These are phyloP conservation scores for Lepeophtheirus salmonis DNA, from an alignment of 1,140 invertebrate species.

Conservation along the genomic window DNA sequence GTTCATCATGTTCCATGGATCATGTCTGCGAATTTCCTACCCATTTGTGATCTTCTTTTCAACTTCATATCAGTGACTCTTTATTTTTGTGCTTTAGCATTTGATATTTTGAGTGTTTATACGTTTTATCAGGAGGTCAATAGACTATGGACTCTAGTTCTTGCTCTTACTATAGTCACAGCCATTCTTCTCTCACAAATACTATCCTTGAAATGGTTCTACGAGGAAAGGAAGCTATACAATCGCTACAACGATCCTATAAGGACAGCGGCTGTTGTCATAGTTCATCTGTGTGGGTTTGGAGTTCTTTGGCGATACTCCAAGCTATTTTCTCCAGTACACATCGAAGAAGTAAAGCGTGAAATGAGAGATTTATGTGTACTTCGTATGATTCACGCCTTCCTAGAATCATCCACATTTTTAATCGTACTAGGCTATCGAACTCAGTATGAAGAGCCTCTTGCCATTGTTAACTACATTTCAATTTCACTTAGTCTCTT, in stretches of 20 bases:
- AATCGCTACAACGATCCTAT: constrained; percentile 11
- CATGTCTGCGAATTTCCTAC: constrained; percentile 22
- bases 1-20: neutral
- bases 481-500: constrained; percentile 58
- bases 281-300: constrained; percentile 52
- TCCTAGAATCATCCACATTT: constrained; percentile 68
- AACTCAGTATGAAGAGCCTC: constrained; percentile 20
- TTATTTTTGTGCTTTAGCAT: constrained; percentile 76
- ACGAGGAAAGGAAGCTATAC: neutral
- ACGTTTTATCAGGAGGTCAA: constrained; percentile 38
- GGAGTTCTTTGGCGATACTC: constrained; percentile 77
- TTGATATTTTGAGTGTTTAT: constrained; percentile 59
- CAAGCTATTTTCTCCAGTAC: constrained; percentile 63
- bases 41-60: constrained; percentile 65
- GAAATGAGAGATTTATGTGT: constrained; percentile 58
- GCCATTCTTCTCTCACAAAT: constrained; percentile 13
- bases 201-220: constrained; percentile 23
- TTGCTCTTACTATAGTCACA: constrained; percentile 19
- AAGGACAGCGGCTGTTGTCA: constrained; percentile 26
- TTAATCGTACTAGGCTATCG: constrained; percentile 60
- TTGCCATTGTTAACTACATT: constrained; percentile 55
- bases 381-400: constrained; percentile 61
- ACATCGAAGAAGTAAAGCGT: constrained; percentile 56
- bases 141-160: neutral
- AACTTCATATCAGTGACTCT: constrained; percentile 74